Base-by-base conservation (phyloP, 2,113 vertebrate species). In the Sceloporus undulatus region DNA sequence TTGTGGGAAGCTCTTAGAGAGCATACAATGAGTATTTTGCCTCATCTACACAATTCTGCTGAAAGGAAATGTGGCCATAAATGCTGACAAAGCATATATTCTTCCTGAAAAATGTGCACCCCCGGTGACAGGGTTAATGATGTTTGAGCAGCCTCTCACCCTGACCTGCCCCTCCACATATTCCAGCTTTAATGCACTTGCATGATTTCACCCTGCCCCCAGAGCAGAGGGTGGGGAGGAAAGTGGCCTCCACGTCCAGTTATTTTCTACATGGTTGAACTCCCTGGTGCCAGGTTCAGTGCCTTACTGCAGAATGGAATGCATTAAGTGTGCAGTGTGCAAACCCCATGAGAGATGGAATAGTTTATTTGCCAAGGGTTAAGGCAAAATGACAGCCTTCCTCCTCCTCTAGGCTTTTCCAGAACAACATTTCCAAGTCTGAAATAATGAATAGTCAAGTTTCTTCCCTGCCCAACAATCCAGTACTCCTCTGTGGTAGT, bases 61-160 rank as follows among this genome's bases (percentile, higher is more conserved):
- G 78, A 1, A 48, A 88, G 84, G 85, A 89, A 90, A 90, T 68
- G 80, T 1, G 8, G 88, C 87, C 66, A 65, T 86, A 85, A 89
- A 87, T 2, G 9, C 1, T 78, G 90, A 85, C 92, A 90, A 40
- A 87, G 86, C 74, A 73, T 65, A 87, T 82, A 90, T 86, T 84
- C 83, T 90, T 86, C 73, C 88, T 88, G 92, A 91, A 85, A 91
- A 91, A 91, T 62, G 88, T 88, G 88, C 88, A 88, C 88, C 82
- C 90, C 86, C 3, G 1, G 80, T 85, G 90, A 90, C 86, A 82
- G 90, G 90, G 91, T 93, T 93, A 91, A 91, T 86, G 92, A 89
- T 86, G 90, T 87, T 87, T 88, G 90, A 93, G 91, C 90, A 93
- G 93, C 91, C 91, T 92, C 93, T 92, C 91, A 73, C 89, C 90